A percentile compares a stretch with the other conserved stretches of the same genome.
Conservation (phyloP, 2,888 invertebrate genomes). For the Trilocha varians region DNA sequence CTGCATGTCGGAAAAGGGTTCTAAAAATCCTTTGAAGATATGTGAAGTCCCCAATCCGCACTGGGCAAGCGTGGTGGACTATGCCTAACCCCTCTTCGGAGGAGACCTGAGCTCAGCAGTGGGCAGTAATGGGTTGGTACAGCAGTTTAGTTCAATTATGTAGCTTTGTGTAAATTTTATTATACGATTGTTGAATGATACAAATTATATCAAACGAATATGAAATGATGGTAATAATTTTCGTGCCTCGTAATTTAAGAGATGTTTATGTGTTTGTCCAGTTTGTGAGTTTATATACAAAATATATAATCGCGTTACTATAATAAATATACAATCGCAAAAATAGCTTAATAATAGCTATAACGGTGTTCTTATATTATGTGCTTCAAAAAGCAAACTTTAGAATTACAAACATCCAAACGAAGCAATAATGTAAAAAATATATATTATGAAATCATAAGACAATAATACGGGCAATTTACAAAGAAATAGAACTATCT, state of each 20-base stretch:
- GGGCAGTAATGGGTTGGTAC: too few species aligned
- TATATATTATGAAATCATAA: neutral
- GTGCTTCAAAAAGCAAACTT: neutral
- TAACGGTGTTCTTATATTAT: neutral
- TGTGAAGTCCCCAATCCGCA: too few species aligned
- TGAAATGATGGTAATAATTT: neutral
- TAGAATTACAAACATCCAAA: neutral
- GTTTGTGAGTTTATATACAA: too few species aligned
- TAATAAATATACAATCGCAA: too few species aligned
- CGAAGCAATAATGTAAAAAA: neutral
- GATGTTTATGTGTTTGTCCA: too few species aligned
- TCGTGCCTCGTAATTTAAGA: neutral
- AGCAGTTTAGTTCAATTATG: neutral
- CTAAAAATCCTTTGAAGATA: too few species aligned
- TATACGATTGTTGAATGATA: neutral
- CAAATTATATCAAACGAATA: neutral
- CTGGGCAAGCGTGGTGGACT: too few species aligned
- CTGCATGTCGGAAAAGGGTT: too few species aligned
- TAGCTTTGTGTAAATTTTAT: neutral
- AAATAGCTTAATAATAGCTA: neutral
- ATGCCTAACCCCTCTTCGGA: too few species aligned
- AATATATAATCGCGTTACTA: too few species aligned
- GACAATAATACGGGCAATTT: neutral
- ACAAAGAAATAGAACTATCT: neutral
- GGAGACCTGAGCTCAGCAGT: too few species aligned